Evolutionary conservation across 2,113 vertebrate species (phyloP).

Genomic region (Corythornis madagascariensis): DNA sequence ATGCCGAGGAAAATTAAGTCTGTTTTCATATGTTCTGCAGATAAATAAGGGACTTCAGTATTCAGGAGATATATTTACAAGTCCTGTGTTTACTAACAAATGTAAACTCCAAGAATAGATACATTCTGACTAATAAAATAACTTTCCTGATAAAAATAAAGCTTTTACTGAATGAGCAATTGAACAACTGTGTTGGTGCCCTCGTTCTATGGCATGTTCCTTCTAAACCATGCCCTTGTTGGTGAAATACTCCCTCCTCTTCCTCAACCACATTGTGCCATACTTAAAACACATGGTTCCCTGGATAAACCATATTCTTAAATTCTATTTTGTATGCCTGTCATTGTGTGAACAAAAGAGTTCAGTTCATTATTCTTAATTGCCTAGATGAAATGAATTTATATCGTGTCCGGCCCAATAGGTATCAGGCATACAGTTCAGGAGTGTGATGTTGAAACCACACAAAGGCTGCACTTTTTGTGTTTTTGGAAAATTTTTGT

Average conservation of each 20-base stretch:
- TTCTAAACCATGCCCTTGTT: neutral
- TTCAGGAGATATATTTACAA: neutral
- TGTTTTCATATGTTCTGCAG: neutral
- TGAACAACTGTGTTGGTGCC: neutral
- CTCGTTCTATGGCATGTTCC: rapidly evolving
- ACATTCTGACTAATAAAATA: neutral
- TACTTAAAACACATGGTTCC: neutral
- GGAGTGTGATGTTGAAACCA: neutral
- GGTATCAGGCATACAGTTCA: neutral
- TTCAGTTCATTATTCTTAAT: neutral
- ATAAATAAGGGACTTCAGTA: neutral
- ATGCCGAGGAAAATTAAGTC: neutral
- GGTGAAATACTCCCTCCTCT: neutral
- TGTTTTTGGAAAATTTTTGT: neutral
- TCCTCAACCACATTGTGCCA: neutral
- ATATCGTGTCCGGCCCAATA: neutral
- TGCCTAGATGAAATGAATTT: neutral
- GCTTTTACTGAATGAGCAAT: neutral
- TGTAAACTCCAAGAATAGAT: neutral
- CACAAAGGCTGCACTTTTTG: neutral
- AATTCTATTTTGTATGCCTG: neutral
- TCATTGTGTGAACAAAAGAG: neutral
- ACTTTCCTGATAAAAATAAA: neutral
- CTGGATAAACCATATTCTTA: neutral
- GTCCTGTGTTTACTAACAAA: neutral